These are phyloP conservation scores for Bombus fervidus DNA, from an alignment of 1,140 invertebrate species.

Conservation along the genomic window DNA sequence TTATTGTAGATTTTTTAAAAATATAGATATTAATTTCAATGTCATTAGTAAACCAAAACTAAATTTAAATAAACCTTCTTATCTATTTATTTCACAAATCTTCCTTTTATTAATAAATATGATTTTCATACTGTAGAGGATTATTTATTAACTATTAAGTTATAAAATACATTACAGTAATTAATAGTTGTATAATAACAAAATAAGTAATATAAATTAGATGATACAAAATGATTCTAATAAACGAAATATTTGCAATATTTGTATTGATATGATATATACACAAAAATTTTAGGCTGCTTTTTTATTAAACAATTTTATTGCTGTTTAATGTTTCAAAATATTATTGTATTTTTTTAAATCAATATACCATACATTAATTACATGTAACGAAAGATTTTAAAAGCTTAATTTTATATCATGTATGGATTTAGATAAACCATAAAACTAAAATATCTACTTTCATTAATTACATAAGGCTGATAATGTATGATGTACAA, in stretches of 20 bases:
- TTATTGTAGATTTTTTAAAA: background rate
- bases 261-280: background rate
- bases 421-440: background rate
- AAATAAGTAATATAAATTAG: background rate
- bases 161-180: background rate
- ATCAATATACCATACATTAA: background rate
- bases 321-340: background rate
- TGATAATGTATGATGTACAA: background rate
- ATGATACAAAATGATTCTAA: background rate
- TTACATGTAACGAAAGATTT: background rate
- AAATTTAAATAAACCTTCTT: background rate
- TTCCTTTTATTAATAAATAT: background rate
- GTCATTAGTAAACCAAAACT: background rate
- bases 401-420: background rate
- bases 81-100: background rate
- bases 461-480: background rate
- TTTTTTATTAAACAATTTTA: background rate
- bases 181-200: background rate
- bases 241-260: background rate
- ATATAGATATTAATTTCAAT: background rate
- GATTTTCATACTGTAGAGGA: background rate
- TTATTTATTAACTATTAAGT: background rate
- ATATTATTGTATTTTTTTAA: background rate
- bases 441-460: background rate
- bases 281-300: background rate